Percentiles rank a stretch among this genome's conserved stretches.
phyloP scores from a whole-genome alignment of 35 echinoderm and acorn worm genomes.

The Holothuria glaberrima region DNA sequence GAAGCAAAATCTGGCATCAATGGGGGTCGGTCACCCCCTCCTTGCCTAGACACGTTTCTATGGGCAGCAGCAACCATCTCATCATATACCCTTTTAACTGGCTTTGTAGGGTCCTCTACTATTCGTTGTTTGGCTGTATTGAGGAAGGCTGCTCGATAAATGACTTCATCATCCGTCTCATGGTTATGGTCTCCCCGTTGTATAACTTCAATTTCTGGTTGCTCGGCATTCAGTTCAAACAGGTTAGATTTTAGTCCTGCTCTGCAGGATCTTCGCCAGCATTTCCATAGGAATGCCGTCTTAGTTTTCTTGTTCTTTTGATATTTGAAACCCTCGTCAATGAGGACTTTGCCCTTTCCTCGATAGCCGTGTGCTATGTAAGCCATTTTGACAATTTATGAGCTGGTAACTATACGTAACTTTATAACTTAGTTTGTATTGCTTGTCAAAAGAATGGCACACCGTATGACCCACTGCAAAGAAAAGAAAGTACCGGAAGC shows the following conservation, averaged over 20 bases:
- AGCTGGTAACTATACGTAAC: too few species aligned
- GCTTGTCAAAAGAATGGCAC: too few species aligned
- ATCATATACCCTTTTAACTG: background rate
- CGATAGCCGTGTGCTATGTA: background rate
- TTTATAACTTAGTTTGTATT: too few species aligned
- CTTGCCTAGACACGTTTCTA: background rate
- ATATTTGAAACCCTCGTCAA: background rate
- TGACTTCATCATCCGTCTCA: constrained; percentile 4
- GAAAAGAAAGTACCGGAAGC: too few species aligned
- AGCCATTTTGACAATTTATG: background rate
- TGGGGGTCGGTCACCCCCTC: constrained; percentile 1
- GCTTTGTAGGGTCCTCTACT: background rate
- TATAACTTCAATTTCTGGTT: constrained; percentile 26
- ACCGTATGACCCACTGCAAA: too few species aligned
- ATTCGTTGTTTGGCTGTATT: background rate
- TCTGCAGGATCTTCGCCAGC: background rate
- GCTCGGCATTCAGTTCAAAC: background rate
- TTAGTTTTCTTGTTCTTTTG: background rate
- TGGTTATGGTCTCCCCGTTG: constrained; percentile 1
- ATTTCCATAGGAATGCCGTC: background rate
- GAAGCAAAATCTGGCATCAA: background rate
- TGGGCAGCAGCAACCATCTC: background rate
- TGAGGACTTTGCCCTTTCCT: background rate
- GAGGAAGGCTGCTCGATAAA: background rate
- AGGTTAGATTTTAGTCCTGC: background rate